Conservation (phyloP, 2,113 vertebrate species). For the Hymenochirus boettgeri region DNA sequence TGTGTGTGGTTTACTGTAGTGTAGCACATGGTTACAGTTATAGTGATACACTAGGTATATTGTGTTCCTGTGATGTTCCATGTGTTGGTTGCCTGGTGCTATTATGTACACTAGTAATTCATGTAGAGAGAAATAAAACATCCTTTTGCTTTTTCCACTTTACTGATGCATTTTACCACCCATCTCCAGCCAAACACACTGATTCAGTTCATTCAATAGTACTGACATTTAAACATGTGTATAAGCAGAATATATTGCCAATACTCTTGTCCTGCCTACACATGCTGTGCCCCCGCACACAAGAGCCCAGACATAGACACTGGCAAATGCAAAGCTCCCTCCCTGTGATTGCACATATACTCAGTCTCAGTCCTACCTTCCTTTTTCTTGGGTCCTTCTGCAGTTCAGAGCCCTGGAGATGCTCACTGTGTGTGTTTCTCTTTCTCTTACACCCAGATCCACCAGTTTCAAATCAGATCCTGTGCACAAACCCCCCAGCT, state of each 20-base stretch:
- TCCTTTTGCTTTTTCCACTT: conserved; percentile 17
- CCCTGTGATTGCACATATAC: conserved; percentile 9
- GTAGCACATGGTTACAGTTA: too few species aligned
- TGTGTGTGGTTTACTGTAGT: too few species aligned
- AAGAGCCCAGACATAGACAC: conserved; percentile 3
- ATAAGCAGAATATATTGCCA: not conserved
- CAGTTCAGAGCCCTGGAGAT: not conserved
- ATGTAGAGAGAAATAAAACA: not conserved
- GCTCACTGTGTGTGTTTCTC: not conserved
- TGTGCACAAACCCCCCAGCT: not conserved
- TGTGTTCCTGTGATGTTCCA: not conserved
- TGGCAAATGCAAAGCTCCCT: conserved; percentile 10
- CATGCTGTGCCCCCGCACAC: not conserved
- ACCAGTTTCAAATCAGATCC: conserved; percentile 4
- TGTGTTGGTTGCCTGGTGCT: not conserved
- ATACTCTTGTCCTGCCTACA: not conserved
- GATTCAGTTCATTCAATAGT: not conserved
- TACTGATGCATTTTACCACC: conserved; percentile 4
- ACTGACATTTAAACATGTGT: not conserved
- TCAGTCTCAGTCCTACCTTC: conserved; percentile 23
- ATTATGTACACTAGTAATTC: not conserved
- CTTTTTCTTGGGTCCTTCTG: conserved; percentile 13
- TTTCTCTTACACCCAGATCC: not conserved
- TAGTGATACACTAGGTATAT: too few species aligned
- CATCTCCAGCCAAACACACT: not conserved